Percentiles rank a stretch among this genome's conserved stretches.
These are phyloP conservation scores for Macrotrachela quadricornifera DNA, from an alignment of 1,140 invertebrate genomes.

Conservation along the genomic window DNA sequence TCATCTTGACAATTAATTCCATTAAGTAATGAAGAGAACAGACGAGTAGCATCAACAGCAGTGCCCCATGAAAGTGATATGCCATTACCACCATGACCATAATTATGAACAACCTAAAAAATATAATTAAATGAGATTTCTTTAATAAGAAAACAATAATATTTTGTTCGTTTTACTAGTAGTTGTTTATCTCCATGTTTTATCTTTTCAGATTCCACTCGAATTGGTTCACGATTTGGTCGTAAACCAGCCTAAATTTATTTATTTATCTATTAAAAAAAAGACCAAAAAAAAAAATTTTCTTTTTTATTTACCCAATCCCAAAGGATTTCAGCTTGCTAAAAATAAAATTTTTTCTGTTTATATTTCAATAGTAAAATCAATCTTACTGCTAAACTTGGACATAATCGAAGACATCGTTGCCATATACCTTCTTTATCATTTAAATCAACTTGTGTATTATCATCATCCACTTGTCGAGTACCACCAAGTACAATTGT, in stretches of 20 bases:
- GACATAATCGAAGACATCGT: slow-evolving; percentile 46
- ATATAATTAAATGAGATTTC: background rate
- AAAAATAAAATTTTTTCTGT: slow-evolving; percentile 5
- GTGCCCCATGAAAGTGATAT: slow-evolving; percentile 66
- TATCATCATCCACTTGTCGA: slow-evolving; percentile 53
- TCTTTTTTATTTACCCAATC: slow-evolving; percentile 34
- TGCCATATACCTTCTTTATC: slow-evolving; percentile 50
- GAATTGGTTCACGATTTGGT: slow-evolving; percentile 47
- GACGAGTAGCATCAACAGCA: slow-evolving; percentile 44
- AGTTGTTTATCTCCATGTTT: background rate
- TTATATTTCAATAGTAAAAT: too few relatives aligned
- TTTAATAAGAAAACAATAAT: too few relatives aligned
- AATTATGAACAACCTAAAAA: slow-evolving; percentile 49
- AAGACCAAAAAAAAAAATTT: too few relatives aligned
- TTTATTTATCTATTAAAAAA: too few relatives aligned
- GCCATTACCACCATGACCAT: slow-evolving; percentile 75
- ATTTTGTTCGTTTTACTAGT: slow-evolving; percentile 5
- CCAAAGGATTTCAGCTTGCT: slow-evolving; percentile 26
- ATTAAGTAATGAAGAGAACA: slow-evolving; percentile 28
- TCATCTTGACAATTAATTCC: background rate
- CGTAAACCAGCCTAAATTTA: slow-evolving; percentile 36
- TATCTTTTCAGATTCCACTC: slow-evolving; percentile 41
- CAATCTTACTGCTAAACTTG: slow-evolving; percentile 35
- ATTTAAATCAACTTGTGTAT: slow-evolving; percentile 41
- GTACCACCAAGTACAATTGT: slow-evolving; percentile 52